phyloP scores from a whole-genome alignment of 2,797 vertebrate species.

The Semotilus atromaculatus region DNA sequence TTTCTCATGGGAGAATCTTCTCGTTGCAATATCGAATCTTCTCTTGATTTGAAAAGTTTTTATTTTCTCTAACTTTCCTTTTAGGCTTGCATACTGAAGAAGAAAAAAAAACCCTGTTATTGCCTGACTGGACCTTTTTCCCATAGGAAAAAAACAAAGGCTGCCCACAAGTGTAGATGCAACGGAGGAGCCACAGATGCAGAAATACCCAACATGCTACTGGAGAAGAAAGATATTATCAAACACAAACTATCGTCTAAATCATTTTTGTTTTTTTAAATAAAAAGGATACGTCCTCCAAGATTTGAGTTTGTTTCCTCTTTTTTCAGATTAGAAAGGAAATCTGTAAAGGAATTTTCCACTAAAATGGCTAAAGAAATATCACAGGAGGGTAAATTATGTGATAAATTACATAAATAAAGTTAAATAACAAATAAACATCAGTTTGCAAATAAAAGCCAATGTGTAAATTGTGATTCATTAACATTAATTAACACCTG shows the following conservation, averaged over 20 bases:
- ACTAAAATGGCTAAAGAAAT: neutral
- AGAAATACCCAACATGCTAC: slow-evolving; percentile 37
- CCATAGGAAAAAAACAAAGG: slow-evolving; percentile 67
- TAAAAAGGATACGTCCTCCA: slow-evolving; percentile 15
- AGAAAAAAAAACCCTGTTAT: slow-evolving; percentile 33
- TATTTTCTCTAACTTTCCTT: slow-evolving; percentile 62
- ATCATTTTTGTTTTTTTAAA: slow-evolving; percentile 48
- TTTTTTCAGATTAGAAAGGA: slow-evolving; percentile 20
- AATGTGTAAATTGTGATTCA: neutral
- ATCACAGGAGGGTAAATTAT: neutral
- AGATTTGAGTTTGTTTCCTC: slow-evolving; percentile 25
- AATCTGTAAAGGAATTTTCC: neutral
- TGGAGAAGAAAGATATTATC: slow-evolving; percentile 34
- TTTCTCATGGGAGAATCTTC: slow-evolving; percentile 39
- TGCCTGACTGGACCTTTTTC: slow-evolving; percentile 61
- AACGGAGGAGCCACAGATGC: slow-evolving; percentile 59
- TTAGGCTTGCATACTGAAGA: slow-evolving; percentile 50
- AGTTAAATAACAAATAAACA: neutral
- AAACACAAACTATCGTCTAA: slow-evolving; percentile 71
- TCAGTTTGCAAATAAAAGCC: neutral
- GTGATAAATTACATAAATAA: neutral
- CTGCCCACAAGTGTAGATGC: slow-evolving; percentile 68
- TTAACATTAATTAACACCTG: slow-evolving; percentile 21
- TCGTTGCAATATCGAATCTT: slow-evolving; percentile 51
- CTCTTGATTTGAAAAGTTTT: slow-evolving; percentile 61